A percentile compares a stretch with the other conserved stretches of the same genome.
phyloP scores from a whole-genome alignment of 1,140 invertebrate species.

The Sycobia sp. region DNA sequence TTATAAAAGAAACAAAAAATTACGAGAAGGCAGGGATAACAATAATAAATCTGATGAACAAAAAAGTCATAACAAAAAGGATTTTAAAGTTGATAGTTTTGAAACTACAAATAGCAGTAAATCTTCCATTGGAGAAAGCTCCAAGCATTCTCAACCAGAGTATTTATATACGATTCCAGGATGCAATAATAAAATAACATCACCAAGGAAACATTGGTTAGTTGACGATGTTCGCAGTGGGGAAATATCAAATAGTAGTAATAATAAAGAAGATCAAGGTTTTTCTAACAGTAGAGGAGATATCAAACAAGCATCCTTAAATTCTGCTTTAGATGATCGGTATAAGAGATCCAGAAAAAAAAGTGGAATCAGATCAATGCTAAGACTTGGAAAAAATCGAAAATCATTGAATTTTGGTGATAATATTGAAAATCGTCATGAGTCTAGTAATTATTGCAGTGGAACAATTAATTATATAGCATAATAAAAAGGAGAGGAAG shows the following conservation, averaged over 20 bases:
- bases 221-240: constrained; percentile 63
- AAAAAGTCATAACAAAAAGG: constrained; percentile 37
- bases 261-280: constrained; percentile 64
- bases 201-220: constrained; percentile 69
- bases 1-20: constrained; percentile 91
- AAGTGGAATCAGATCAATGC: constrained; percentile 82
- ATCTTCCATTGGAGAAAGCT: constrained; percentile 42
- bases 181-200: constrained; percentile 52
- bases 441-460: constrained; percentile 58
- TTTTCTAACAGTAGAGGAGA: constrained; percentile 69
- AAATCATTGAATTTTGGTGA: constrained; percentile 61
- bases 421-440: constrained; percentile 55
- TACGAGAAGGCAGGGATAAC: constrained; percentile 69
- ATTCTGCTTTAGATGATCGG: constrained; percentile 69
- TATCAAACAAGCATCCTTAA: constrained; percentile 71
- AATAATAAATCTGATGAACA: constrained; percentile 49
- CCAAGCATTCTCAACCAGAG: constrained; percentile 45
- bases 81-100: constrained; percentile 22
- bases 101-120: constrained; percentile 36
- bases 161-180: constrained; percentile 57
- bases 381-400: constrained; percentile 65
- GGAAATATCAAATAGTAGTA: constrained; percentile 55
- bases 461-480: constrained; percentile 61
- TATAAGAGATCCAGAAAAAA: constrained; percentile 71
- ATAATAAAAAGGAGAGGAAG: constrained; percentile 42